Conservation (phyloP, 2,888 invertebrate genomes). For the Lumbricus terrestris region DNA sequence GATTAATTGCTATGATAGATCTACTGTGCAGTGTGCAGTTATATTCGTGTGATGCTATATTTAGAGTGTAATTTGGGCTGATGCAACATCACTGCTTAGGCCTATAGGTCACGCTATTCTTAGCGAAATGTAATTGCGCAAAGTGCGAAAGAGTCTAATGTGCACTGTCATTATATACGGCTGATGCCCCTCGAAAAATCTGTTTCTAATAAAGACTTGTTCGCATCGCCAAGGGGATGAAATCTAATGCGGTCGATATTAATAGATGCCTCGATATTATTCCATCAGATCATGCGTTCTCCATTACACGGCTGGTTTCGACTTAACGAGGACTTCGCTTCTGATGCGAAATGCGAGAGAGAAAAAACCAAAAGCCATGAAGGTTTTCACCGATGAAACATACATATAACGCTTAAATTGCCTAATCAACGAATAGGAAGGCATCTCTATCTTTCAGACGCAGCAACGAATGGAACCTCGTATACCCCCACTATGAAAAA, state of each 20-base stretch:
- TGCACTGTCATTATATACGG: not conserved
- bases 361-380: not conserved
- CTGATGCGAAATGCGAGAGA: not conserved
- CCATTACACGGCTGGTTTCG: too few species aligned
- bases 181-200: not conserved
- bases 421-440: not conserved
- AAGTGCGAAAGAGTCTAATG: not conserved
- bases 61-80: not conserved
- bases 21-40: not conserved
- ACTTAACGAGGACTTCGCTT: not conserved
- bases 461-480: not conserved
- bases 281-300: not conserved
- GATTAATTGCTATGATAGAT: not conserved
- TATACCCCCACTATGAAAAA: not conserved
- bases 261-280: not conserved
- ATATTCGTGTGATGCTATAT: not conserved
- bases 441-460: not conserved
- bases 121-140: not conserved
- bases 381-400: not conserved
- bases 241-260: not conserved
- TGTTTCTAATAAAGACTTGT: constrained; percentile 3
- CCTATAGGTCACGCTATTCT: not conserved
- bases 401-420: not conserved
- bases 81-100: not conserved
- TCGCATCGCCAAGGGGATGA: not conserved